Percentiles rank a stretch among this genome's conserved stretches.
These are phyloP conservation scores for Choloepus didactylus DNA, from an alignment of 2,797 vertebrate species.

Conservation along the genomic window DNA sequence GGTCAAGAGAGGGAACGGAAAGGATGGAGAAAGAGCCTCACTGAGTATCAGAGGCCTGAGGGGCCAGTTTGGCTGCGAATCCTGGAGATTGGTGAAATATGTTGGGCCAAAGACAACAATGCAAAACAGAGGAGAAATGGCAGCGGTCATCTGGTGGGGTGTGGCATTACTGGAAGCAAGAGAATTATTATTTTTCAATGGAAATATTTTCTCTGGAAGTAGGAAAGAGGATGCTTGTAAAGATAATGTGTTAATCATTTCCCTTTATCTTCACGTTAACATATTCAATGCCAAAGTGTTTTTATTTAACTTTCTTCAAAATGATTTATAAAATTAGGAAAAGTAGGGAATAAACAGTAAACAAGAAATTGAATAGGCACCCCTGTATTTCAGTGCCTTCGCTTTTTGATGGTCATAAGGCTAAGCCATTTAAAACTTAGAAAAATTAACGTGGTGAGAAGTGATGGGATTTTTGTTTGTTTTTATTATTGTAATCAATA, in stretches of 20 bases:
- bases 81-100: fast-evolving
- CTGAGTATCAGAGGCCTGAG: fast-evolving
- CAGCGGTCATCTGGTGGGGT: neutral
- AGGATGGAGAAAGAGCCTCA: neutral
- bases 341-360: neutral
- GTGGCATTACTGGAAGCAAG: neutral
- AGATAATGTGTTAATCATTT: neutral
- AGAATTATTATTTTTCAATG: constrained; percentile 24
- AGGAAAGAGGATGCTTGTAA: neutral
- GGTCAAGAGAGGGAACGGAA: neutral
- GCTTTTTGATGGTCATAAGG: neutral
- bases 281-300: constrained; percentile 6
- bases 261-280: neutral
- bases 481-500: neutral
- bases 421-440: neutral
- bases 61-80: too few species aligned
- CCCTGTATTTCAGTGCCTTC: too few species aligned
- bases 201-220: constrained; percentile 26
- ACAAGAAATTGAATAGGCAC: neutral
- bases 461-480: neutral
- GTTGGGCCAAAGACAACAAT: neutral
- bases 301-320: neutral
- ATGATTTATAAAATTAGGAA: neutral
- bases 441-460: neutral
- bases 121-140: neutral